Evolutionary conservation across 2,113 vertebrate species (phyloP).

Genomic region (Eulacestoma nigropectus): DNA sequence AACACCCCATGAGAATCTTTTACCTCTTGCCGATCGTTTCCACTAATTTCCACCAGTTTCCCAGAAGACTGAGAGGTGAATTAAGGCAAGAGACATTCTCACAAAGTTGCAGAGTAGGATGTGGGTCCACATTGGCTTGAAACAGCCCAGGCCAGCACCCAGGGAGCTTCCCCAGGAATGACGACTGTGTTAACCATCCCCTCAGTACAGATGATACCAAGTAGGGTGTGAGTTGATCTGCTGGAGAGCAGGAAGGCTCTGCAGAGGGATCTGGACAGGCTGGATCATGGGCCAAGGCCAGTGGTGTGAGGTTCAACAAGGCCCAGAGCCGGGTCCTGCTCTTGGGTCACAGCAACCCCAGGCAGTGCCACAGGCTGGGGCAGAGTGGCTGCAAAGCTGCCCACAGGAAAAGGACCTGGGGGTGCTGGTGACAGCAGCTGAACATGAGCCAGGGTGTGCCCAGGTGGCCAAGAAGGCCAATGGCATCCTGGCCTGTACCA

Average conservation of each 20-base stretch:
- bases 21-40: not conserved
- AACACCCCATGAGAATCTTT: not conserved
- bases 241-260: not conserved
- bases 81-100: not conserved
- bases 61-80: not conserved
- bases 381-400: not conserved
- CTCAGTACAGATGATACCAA: rapidly evolving
- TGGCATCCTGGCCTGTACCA: not conserved
- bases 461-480: not conserved
- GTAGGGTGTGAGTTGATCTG: not conserved
- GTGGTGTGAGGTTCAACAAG: not conserved
- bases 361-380: not conserved
- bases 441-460: not conserved
- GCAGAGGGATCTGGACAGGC: not conserved
- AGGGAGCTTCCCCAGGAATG: not conserved
- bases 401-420: not conserved
- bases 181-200: not conserved
- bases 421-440: not conserved
- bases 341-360: not conserved
- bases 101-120: not conserved
- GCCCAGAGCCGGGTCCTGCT: not conserved
- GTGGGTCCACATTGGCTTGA: not conserved
- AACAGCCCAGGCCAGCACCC: not conserved
- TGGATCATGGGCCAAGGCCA: not conserved
- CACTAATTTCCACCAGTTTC: not conserved